Conservation (phyloP, 2,113 vertebrate species). For the Scophthalmus maximus region DNA sequence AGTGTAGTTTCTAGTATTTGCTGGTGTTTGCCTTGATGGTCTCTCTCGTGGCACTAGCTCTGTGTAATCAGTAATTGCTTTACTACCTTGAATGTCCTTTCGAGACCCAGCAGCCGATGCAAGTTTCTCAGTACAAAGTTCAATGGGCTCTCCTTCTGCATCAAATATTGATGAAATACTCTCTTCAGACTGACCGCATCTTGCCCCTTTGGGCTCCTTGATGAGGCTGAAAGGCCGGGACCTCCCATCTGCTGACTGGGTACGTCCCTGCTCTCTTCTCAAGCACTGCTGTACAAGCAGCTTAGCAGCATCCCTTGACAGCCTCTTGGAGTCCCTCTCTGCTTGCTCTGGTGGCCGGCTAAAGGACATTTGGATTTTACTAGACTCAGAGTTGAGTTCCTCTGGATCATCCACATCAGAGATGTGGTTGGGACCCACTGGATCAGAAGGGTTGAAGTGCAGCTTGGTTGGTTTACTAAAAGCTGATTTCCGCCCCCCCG, state of each 20-base stretch:
- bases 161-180: constrained; percentile 86
- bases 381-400: constrained; percentile 84
- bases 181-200: constrained; percentile 88
- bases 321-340: constrained; percentile 73
- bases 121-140: constrained; percentile 85
- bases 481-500: constrained; percentile 76
- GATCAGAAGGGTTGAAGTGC: constrained; percentile 64
- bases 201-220: constrained; percentile 82
- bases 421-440: constrained; percentile 74
- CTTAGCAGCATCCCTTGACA: constrained; percentile 65
- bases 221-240: constrained; percentile 83
- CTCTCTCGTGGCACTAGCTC: constrained; percentile 82
- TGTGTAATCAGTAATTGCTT: constrained; percentile 71
- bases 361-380: constrained; percentile 80
- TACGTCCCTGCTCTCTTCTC: constrained; percentile 75
- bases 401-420: constrained; percentile 87
- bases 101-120: constrained; percentile 73
- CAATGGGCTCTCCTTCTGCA: constrained; percentile 87
- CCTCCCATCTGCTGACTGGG: constrained; percentile 79
- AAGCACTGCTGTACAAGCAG: constrained; percentile 70
- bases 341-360: constrained; percentile 74
- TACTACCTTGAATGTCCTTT: constrained; percentile 78
- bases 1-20: constrained; percentile 70
- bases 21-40: constrained; percentile 74
- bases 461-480: constrained; percentile 69